These are phyloP conservation scores for Synaphobranchus kaupii DNA, from an alignment of 2,797 vertebrate genomes.

Conservation along the genomic window DNA sequence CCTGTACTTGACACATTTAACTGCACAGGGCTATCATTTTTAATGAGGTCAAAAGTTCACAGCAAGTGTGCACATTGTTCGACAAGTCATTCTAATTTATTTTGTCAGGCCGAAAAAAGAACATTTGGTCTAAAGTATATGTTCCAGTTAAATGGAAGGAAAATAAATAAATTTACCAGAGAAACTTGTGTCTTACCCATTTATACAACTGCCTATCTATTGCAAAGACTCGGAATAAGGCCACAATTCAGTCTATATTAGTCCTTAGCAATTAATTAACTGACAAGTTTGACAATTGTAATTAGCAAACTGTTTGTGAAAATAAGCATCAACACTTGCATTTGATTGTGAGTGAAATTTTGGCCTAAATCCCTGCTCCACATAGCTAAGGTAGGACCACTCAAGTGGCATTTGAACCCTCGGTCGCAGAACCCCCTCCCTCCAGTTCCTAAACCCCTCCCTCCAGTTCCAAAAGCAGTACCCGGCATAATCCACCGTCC, in stretches of 20 bases:
- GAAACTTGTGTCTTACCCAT: not conserved
- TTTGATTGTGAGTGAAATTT: no score
- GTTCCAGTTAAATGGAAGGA: not conserved
- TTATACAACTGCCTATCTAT: not conserved
- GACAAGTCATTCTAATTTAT: not conserved
- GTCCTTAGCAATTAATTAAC: no score
- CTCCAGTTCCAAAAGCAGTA: not conserved
- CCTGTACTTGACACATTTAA: not conserved
- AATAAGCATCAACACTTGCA: no score
- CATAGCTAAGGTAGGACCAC: no score
- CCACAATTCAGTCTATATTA: not conserved
- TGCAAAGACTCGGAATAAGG: not conserved
- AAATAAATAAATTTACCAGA: not conserved
- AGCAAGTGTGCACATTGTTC: not conserved
- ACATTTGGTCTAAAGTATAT: not conserved
- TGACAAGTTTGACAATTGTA: no score
- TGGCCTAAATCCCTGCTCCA: no score
- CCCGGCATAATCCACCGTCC: not conserved
- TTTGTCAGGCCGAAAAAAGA: not conserved
- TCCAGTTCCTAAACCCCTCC: not conserved
- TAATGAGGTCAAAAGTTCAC: slow-evolving; percentile 1
- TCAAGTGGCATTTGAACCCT: not conserved
- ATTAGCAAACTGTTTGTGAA: no score
- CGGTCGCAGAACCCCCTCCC: no score
- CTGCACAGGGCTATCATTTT: not conserved